Evolutionary conservation across 1,140 invertebrate species (phyloP).

Genomic region (Ganaspis sp.): DNA sequence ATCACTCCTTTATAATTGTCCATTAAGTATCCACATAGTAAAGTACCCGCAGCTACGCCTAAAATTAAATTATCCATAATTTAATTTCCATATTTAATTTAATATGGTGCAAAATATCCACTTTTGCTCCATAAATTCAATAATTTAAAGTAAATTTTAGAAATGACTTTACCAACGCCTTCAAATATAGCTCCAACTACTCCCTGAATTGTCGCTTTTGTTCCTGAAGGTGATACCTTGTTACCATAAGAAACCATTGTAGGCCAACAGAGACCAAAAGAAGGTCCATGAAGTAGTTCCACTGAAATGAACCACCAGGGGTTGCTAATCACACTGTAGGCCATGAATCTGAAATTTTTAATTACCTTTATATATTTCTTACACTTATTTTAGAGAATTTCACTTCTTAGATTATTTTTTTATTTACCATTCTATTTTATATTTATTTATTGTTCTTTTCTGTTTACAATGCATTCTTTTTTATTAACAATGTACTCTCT

Average conservation of each 20-base stretch:
- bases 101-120: too few relatives aligned
- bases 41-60: conserved; percentile 86
- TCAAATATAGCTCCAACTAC: conserved; percentile 91
- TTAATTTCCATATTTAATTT: too few relatives aligned
- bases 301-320: conserved; percentile 90
- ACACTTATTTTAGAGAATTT: not conserved
- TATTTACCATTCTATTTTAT: not conserved
- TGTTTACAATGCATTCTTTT: too few relatives aligned
- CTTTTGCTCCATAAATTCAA: not conserved
- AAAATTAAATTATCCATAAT: conserved; percentile 29
- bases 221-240: conserved; percentile 89
- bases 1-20: conserved; percentile 78
- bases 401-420: not conserved
- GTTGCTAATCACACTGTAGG: conserved; percentile 88
- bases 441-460: not conserved
- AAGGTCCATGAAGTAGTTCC: conserved; percentile 91
- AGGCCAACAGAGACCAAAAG: conserved; percentile 92
- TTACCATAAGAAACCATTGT: conserved; percentile 93
- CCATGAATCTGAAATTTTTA: conserved; percentile 81
- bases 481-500: too few relatives aligned
- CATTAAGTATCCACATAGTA: conserved; percentile 83
- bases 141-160: conserved; percentile 9
- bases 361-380: not conserved
- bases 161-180: conserved; percentile 81
- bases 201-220: conserved; percentile 90